phyloP scores from a whole-genome alignment of 2,797 vertebrate genomes.

The Xerus rutilus region DNA sequence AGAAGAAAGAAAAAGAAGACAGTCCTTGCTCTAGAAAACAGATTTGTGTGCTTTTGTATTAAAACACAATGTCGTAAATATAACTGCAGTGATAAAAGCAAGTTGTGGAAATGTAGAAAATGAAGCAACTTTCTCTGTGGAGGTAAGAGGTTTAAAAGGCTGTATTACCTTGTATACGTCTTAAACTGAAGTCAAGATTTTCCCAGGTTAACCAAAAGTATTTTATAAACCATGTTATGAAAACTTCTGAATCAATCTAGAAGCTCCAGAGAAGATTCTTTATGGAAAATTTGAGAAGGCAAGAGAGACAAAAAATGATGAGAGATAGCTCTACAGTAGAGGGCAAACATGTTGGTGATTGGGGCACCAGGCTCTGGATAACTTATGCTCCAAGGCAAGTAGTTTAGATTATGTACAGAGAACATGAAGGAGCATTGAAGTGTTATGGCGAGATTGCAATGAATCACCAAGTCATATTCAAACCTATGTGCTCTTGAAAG shows the following conservation, averaged over 20 bases:
- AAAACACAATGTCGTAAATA: background rate
- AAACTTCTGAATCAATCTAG: background rate
- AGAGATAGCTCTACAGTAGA: fast-evolving
- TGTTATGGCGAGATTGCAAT: too few species aligned
- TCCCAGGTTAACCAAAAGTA: background rate
- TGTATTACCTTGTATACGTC: background rate
- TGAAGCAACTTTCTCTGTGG: background rate
- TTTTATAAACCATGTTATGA: background rate
- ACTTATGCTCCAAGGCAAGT: background rate
- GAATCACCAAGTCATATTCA: background rate
- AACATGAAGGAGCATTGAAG: background rate
- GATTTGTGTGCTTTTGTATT: background rate
- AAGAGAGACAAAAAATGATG: background rate
- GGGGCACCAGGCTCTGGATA: background rate
- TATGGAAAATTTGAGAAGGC: background rate
- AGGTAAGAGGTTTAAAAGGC: background rate
- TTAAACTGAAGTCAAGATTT: background rate
- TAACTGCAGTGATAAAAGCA: background rate
- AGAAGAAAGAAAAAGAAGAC: background rate
- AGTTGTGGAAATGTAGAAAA: background rate
- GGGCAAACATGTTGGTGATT: background rate
- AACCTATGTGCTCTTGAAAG: background rate
- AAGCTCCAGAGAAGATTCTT: background rate
- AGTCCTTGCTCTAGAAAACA: background rate
- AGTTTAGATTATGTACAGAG: background rate